Base-by-base conservation (phyloP, 1,140 invertebrate genomes). In the Globodera rostochiensis region DNA sequence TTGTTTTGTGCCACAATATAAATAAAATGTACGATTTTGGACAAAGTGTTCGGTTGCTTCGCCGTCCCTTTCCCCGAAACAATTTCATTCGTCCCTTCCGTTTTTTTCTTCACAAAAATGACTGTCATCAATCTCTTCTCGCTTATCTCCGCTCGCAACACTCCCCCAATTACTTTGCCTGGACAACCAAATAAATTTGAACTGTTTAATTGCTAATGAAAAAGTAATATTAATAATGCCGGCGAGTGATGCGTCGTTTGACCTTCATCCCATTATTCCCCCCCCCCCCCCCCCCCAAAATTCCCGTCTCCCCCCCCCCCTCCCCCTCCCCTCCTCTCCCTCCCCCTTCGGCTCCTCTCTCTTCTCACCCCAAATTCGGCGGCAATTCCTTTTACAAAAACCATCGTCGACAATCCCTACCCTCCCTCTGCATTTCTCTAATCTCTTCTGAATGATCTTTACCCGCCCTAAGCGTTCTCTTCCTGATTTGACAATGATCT, bases 121-220 rank as follows among this genome's bases (percentile, higher is more conserved):
- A 53, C 11, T 53, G 19, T 64, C 36, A 36, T 36, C 36, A 36
- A 36, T 36, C 57, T 64, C 19, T 75, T 36, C 79, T 47, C 71
- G 21, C 50, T 80, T 60, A 80, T 79, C 79, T 80, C 75, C 50
- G 46, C 79, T 82, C 36, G 80, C 79, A 80, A 80, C 79, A 80
- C 67, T 82, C 21, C 80, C 49, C 77, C 77, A 80, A 64, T 79
- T 80, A 64, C 19, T 21, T 19, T 19, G 11, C 6, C 13, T 15
- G 13, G 57, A 13, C 57, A 64, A 64, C 13, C 57, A 3, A 64
- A n/a, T 64, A 64, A 64, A 64, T 64, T 64, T 6, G 57, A 64
- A 19, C 57, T 64, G 57, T 64, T 64, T 64, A 64, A 64, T 19
- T 64, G 57, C 15, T 15, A 2, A 53, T 9, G 50, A 13, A 53